These are phyloP conservation scores for Novumbra hubbsi DNA, from an alignment of 2,797 vertebrate species.

Conservation along the genomic window DNA sequence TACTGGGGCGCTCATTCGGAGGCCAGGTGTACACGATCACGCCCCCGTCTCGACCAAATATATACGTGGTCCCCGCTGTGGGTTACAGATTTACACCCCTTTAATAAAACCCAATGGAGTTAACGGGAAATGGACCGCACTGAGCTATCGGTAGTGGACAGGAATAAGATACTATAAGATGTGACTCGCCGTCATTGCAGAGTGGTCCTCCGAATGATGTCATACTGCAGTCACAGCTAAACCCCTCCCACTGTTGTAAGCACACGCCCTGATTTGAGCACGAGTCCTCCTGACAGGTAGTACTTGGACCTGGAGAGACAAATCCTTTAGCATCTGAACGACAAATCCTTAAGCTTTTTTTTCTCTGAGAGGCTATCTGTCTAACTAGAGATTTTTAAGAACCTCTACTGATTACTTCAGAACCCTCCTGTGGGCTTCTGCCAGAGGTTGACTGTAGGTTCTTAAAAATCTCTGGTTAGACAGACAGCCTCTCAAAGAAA, in stretches of 20 bases:
- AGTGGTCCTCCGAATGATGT: conserved; percentile 94
- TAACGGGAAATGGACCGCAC: neutral
- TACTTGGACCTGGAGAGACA: conserved; percentile 87
- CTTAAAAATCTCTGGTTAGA: neutral
- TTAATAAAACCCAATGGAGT: neutral
- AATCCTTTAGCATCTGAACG: conserved; percentile 8
- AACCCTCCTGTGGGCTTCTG: neutral
- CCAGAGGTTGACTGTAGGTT: neutral
- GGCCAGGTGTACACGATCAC: conserved; percentile 98
- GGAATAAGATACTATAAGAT: neutral
- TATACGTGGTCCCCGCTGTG: conserved; percentile 96
- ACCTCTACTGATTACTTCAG: too few species aligned
- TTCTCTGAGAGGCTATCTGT: too few species aligned
- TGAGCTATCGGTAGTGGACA: neutral
- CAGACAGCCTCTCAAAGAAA: neutral
- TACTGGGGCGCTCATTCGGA: conserved; percentile 96
- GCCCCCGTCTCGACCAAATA: conserved; percentile 97
- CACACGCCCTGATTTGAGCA: conserved; percentile 98
- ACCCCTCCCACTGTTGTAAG: conserved; percentile 98
- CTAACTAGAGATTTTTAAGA: too few species aligned
- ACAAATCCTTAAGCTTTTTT: neutral
- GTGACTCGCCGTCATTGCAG: conserved; percentile 95
- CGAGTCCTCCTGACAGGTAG: conserved; percentile 97
- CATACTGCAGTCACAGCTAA: conserved; percentile 98
- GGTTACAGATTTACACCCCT: neutral